A percentile compares a stretch with the other conserved stretches of the same genome.
Evolutionary conservation across 1,140 invertebrate genomes (phyloP).

Genomic region (Danaus melanippus): DNA sequence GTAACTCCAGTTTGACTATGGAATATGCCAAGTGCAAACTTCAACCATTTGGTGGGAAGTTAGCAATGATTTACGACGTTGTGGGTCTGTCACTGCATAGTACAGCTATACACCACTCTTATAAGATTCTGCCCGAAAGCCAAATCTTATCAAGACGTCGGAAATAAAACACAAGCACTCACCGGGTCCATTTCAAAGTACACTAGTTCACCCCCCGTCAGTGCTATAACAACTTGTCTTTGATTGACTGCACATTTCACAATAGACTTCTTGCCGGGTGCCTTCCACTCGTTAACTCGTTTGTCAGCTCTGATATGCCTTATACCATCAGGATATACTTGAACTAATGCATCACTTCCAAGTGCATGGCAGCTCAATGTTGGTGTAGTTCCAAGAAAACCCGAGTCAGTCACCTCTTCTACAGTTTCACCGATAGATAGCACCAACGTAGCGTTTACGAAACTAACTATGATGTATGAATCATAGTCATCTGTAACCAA

Average conservation of each 20-base stretch:
- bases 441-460: constrained; percentile 99
- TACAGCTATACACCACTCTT: constrained; percentile 59
- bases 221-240: constrained; percentile 97
- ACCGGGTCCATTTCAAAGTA: constrained; percentile 99
- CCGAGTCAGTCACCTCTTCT: constrained; percentile 99
- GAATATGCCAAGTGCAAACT: constrained; percentile 64
- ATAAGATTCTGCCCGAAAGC: constrained; percentile 38
- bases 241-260: constrained; percentile 99
- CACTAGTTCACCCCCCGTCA: constrained; percentile 97
- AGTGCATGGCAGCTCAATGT: constrained; percentile 97
- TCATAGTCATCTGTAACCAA: constrained; percentile 95
- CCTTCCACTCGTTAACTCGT: constrained; percentile 99
- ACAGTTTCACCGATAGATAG: constrained; percentile 99
- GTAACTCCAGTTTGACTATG: constrained; percentile 65
- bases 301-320: constrained; percentile 98
- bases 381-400: constrained; percentile 98
- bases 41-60: constrained; percentile 49
- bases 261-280: constrained; percentile 97
- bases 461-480: constrained; percentile 99
- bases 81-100: constrained; percentile 59
- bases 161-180: constrained; percentile 67
- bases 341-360: constrained; percentile 97
- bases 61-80: constrained; percentile 56
- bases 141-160: constrained; percentile 51
- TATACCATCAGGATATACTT: constrained; percentile 99